phyloP scores from a whole-genome alignment of 2,888 invertebrate genomes.

The Charanyca ferruginea region DNA sequence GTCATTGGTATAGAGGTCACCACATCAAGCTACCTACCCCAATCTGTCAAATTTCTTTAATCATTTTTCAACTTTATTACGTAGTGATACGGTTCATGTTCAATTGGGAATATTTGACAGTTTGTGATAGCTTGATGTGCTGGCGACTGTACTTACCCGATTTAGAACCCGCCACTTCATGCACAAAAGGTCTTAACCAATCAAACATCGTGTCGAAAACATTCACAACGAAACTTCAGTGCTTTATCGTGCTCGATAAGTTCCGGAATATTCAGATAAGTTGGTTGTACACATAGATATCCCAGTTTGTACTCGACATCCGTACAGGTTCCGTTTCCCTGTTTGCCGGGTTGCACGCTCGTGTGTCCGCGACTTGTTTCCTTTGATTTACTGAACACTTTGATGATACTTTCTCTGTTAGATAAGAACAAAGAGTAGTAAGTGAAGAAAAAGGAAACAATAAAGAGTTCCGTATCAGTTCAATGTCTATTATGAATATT shows the following conservation, averaged over 20 bases:
- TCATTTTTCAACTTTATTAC: no score
- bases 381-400: slow-evolving; percentile 64
- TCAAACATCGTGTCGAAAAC: slow-evolving; percentile 5
- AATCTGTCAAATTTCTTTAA: no score
- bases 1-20: no score
- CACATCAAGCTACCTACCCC: no score
- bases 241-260: slow-evolving; percentile 41
- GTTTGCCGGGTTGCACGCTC: slow-evolving; percentile 32
- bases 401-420: slow-evolving; percentile 51
- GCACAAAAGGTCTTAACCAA: no score
- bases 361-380: slow-evolving; percentile 53
- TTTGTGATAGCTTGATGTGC: no score
- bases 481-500: slow-evolving; percentile 28
- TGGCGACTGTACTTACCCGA: no score
- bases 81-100: no score
- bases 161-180: no score
- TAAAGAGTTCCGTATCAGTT: slow-evolving; percentile 27
- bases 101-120: no score
- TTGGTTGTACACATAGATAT: slow-evolving; percentile 28
- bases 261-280: slow-evolving; percentile 23
- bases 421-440: slow-evolving; percentile 25
- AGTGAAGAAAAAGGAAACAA: slow-evolving; percentile 25
- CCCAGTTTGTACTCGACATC: slow-evolving; percentile 53
- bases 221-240: slow-evolving; percentile 33
- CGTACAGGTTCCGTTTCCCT: slow-evolving; percentile 53